A percentile compares a stretch with the other conserved stretches of the same genome.
Conservation (phyloP, 1,140 invertebrate genomes). For the Ladona fulva region DNA sequence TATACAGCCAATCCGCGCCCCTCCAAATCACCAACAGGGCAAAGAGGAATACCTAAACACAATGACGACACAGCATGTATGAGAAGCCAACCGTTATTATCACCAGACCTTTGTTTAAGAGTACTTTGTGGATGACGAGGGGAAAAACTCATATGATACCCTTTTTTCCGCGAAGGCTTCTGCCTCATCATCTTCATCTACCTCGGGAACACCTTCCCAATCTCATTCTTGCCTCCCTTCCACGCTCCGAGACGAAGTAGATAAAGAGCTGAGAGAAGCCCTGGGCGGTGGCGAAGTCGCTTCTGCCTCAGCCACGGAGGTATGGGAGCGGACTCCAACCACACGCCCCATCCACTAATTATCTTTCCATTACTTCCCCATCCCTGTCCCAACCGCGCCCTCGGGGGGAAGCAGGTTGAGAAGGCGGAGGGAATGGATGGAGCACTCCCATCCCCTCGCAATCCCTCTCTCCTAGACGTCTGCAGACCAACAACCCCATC, state of each 20-base stretch:
- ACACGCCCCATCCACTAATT: constrained; percentile 3
- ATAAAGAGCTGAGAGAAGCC: not conserved
- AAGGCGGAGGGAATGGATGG: not conserved
- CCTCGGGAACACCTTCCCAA: not conserved
- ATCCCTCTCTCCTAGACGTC: not conserved
- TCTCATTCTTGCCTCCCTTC: not conserved
- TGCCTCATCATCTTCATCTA: not conserved
- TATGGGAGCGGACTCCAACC: not conserved
- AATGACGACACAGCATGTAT: too few relatives aligned
- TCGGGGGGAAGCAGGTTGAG: not conserved
- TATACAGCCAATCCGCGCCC: too few relatives aligned
- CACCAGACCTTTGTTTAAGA: too few relatives aligned
- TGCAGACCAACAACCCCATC: too few relatives aligned
- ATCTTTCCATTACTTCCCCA: constrained; percentile 5
- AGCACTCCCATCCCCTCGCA: not conserved
- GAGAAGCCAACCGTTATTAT: too few relatives aligned
- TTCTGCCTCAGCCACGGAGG: not conserved
- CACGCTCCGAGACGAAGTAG: not conserved
- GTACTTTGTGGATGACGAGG: too few relatives aligned
- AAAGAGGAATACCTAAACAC: too few relatives aligned
- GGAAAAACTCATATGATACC: too few relatives aligned
- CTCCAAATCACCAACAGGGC: too few relatives aligned
- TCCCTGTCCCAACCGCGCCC: not conserved
- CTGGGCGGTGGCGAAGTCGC: not conserved
- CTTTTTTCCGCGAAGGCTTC: too few relatives aligned